Evolutionary conservation across 2,888 invertebrate genomes (phyloP).

Genomic region (Lasius platythorax): DNA sequence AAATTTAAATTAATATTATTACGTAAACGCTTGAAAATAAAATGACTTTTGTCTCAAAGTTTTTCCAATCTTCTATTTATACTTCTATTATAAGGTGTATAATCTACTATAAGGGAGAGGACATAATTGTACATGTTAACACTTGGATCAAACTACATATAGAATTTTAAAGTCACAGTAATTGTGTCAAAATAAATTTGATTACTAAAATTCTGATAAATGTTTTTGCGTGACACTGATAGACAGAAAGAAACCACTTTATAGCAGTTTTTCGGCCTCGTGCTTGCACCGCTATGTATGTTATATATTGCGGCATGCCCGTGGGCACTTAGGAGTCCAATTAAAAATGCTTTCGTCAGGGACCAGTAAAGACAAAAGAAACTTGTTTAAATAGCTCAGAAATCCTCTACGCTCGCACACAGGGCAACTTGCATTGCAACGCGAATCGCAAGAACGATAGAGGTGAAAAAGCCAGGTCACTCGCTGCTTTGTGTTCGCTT

Average conservation of each 20-base stretch:
- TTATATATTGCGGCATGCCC: constrained; percentile 32
- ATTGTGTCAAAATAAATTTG: not conserved
- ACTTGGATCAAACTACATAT: not conserved
- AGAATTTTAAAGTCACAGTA: not conserved
- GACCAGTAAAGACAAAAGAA: constrained; percentile 67
- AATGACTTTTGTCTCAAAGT: too few relatives aligned
- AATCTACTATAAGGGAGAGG: not conserved
- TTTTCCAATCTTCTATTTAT: too few relatives aligned
- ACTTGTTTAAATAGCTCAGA: constrained; percentile 68
- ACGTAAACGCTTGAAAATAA: too few relatives aligned
- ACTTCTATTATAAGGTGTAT: too few relatives aligned
- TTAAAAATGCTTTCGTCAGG: constrained; percentile 75
- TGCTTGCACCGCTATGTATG: not conserved
- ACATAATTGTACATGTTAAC: not conserved
- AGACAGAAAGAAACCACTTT: not conserved
- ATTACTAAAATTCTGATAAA: constrained; percentile 16
- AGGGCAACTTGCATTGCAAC: constrained; percentile 17
- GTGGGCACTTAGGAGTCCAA: constrained; percentile 67
- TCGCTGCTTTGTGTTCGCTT: constrained; percentile 22
- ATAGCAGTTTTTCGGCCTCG: not conserved
- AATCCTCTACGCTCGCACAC: constrained; percentile 55
- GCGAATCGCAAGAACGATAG: constrained; percentile 10
- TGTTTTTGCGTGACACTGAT: constrained; percentile 11
- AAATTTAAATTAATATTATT: too few relatives aligned
- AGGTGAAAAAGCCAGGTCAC: not conserved